Evolutionary conservation across 23 tunicate species (phyloP).

Genomic region (Trididemnum nubilum): DNA sequence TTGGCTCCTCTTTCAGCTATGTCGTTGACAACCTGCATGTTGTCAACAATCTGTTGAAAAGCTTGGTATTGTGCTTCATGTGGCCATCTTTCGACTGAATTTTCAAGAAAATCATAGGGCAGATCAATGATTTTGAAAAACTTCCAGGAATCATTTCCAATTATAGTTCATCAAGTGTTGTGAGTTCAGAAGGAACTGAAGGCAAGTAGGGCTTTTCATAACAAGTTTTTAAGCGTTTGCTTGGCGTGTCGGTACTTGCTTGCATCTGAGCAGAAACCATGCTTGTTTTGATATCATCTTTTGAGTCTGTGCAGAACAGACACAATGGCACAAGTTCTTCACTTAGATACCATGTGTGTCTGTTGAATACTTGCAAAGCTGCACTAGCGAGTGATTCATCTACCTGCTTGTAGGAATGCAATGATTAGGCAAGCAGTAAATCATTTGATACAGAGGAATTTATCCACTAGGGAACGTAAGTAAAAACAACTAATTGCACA

Average conservation of each 20-base stretch:
- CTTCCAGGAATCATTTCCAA: background rate
- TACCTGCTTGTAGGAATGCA: background rate
- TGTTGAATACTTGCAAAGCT: background rate
- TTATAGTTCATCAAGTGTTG: background rate
- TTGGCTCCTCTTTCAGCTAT: too few species aligned
- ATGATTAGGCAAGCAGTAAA: background rate
- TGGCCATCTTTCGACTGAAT: background rate
- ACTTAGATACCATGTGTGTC: background rate
- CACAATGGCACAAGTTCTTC: conserved; percentile 11
- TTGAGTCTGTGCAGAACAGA: background rate
- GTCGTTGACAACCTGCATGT: too few species aligned
- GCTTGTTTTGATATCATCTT: background rate
- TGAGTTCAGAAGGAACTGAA: background rate
- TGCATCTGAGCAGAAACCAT: background rate
- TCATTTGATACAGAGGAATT: background rate
- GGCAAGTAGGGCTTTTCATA: background rate
- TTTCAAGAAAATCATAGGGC: background rate
- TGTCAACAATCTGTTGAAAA: too few species aligned
- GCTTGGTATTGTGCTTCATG: background rate
- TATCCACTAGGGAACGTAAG: background rate
- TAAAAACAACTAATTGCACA: background rate
- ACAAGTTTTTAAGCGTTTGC: background rate
- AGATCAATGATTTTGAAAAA: background rate
- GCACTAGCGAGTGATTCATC: background rate
- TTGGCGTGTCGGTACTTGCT: background rate